Percentiles rank a stretch among this genome's conserved stretches.
phyloP scores from a whole-genome alignment of 2,888 invertebrate species.

The Cyclophora albipunctata region DNA sequence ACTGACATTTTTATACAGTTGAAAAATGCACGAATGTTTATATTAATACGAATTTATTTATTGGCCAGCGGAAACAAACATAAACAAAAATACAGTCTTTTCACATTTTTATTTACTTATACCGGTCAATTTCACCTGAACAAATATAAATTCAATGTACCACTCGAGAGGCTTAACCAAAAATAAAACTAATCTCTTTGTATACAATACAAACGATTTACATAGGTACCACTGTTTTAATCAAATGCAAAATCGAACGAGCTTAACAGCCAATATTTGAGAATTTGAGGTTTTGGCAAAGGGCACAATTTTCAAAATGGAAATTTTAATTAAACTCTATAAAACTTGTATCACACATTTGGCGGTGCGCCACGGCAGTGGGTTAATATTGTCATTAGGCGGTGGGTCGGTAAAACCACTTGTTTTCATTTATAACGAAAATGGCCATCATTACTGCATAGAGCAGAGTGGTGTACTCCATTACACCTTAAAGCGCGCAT shows the following conservation, averaged over 20 bases:
- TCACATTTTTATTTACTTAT: no score
- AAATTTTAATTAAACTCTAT: conserved; percentile 17
- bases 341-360: conserved; percentile 14
- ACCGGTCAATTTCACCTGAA: neutral
- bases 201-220: conserved; percentile 6
- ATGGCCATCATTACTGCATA: conserved; percentile 57
- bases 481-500: conserved; percentile 47
- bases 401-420: conserved; percentile 48
- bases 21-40: no score
- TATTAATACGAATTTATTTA: no score
- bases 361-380: conserved; percentile 11
- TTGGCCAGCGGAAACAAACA: no score
- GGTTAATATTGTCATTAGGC: conserved; percentile 41
- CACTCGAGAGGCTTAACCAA: neutral
- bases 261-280: conserved; percentile 5
- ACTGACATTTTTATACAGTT: no score
- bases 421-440: conserved; percentile 55
- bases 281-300: conserved; percentile 10
- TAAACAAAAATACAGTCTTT: no score
- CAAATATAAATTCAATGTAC: neutral
- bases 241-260: conserved; percentile 15
- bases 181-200: neutral
- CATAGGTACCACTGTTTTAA: conserved; percentile 12
- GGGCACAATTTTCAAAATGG: conserved; percentile 3
- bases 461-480: conserved; percentile 55